phyloP scores from a whole-genome alignment of 2,113 vertebrate species.

The Oryzias celebensis region DNA sequence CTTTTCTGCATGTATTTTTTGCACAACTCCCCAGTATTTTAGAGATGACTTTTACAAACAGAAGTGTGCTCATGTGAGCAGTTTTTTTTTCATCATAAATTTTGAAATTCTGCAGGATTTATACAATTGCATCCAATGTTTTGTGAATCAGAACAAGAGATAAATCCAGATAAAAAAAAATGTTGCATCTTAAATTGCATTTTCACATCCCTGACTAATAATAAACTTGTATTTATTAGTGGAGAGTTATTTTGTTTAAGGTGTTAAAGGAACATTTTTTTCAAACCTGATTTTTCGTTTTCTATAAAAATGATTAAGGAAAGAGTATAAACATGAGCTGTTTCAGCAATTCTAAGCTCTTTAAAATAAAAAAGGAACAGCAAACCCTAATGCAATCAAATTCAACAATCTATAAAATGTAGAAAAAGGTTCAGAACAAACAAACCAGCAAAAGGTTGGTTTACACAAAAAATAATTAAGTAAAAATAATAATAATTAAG shows the following conservation, averaged over 20 bases:
- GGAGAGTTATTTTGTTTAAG: too few species aligned
- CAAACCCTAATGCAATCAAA: slow-evolving; percentile 27
- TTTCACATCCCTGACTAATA: too few species aligned
- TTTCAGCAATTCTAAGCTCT: slow-evolving; percentile 18
- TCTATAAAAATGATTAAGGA: neutral
- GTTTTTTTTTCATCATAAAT: neutral
- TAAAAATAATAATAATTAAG: slow-evolving; percentile 4
- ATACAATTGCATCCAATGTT: neutral
- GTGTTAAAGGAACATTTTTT: neutral
- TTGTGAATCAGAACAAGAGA: neutral
- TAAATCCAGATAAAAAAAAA: neutral
- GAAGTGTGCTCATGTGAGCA: neutral
- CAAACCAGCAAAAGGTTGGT: neutral
- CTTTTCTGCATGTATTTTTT: too few species aligned
- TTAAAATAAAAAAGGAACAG: slow-evolving; percentile 32
- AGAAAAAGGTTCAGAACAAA: slow-evolving; percentile 21
- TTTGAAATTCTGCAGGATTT: neutral
- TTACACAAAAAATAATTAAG: too few species aligned
- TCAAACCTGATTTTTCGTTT: slow-evolving; percentile 1
- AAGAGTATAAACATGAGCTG: neutral
- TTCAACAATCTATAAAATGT: slow-evolving; percentile 22
- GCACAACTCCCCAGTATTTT: too few species aligned
- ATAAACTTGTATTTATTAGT: too few species aligned
- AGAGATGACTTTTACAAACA: too few species aligned
- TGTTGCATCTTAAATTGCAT: too few species aligned